Base-by-base conservation (phyloP, 2,797 vertebrate species). In the Molossus molossus region DNA sequence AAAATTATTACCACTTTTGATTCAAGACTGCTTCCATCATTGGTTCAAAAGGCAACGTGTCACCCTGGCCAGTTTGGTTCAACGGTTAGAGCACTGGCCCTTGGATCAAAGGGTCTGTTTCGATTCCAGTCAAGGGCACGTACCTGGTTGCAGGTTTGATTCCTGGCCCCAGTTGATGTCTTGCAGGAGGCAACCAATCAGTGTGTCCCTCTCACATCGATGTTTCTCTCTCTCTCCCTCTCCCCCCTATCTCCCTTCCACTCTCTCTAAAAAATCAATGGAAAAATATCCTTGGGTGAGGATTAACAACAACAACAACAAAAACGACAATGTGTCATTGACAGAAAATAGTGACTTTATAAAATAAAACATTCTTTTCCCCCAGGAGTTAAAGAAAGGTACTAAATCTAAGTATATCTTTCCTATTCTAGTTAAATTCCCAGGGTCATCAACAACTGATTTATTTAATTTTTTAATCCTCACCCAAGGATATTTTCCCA, bases 311-410 rank as follows among this genome's bases (percentile, higher is more conserved):
- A 45, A 45, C 40, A 45, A 45, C 40, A 45, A 45, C 40, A 76
- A 14, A 65, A 64, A 65, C n/a, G 64, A 14, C 14, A 17, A n/a
- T 6, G 18, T 53, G 13, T 50, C 67, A 86, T 2, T 86, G 53
- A n/a, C 29, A 72, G 25, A 72, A 94, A 94, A 58, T 21, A 53
- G 48, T 64, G 10, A 70, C 17, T 89, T 82, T 60, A 58, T 65
- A 81, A 94, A 89, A 85, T 20, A 84, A 94, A 85, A 86, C 23
- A 65, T 9, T 55, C 11, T 58, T 84, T 87, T 17, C 64, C 77
- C 37, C 29, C 70, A 60, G 18, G 50, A 94, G 79, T 77, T 72
- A 65, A 77, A 87, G 33, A 33, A 81, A 83, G 21, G 1, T 40
- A 80, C 9, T 69, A 60, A 73, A 60, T 15, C 25, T 33, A 64